These are phyloP conservation scores for Agrilus mali DNA, from an alignment of 2,888 invertebrate genomes.

Conservation along the genomic window DNA sequence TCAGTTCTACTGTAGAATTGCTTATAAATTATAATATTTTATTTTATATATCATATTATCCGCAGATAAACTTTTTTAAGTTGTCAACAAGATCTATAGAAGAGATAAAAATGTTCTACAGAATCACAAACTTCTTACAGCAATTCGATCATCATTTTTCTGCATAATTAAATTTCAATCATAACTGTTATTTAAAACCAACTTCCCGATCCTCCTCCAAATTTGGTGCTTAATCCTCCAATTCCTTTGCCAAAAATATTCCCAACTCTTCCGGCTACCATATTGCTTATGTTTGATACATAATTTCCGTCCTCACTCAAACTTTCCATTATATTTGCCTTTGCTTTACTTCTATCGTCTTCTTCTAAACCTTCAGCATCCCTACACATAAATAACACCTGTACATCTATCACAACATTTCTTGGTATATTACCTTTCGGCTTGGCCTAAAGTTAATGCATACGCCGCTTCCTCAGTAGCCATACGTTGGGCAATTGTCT, in stretches of 20 bases:
- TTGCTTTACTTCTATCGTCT: conserved; percentile 44
- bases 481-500: conserved; percentile 84
- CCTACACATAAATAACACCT: conserved; percentile 14
- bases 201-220: conserved; percentile 71
- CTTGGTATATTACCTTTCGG: conserved; percentile 41
- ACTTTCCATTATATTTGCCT: conserved; percentile 46
- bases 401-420: not conserved
- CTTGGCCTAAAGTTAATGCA: conserved; percentile 71
- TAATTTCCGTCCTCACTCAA: conserved; percentile 59
- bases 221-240: conserved; percentile 79
- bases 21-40: no score
- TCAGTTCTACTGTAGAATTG: no score
- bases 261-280: conserved; percentile 78
- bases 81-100: no score
- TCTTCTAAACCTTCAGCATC: conserved; percentile 38
- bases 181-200: conserved; percentile 52
- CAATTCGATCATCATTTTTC: conserved; percentile 2
- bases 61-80: no score
- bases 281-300: conserved; percentile 68
- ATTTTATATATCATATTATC: no score
- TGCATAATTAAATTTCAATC: conserved; percentile 3
- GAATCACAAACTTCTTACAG: conserved; percentile 5
- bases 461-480: conserved; percentile 94
- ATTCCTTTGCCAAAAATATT: conserved; percentile 84
- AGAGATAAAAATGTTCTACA: conserved; percentile 1